Base-by-base conservation (phyloP, 2,888 invertebrate genomes). In the Drosophila kambysellisi region DNA sequence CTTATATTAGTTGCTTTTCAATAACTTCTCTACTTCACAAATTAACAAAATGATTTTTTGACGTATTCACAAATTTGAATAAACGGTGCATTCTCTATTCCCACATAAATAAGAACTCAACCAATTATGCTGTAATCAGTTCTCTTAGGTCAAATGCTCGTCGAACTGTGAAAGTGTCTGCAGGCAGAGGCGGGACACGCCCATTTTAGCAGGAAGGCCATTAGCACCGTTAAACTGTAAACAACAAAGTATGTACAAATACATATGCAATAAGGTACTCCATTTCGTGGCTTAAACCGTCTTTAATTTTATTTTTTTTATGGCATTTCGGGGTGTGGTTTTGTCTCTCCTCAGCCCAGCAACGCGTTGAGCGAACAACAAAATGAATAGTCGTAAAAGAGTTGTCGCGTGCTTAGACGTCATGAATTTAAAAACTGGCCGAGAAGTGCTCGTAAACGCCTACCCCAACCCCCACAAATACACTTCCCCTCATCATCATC, bases 181-280 rank as follows among this genome's bases (percentile, higher is more conserved):
- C 70, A 29, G 53, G 37, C 53, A 25, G 25, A 46, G 46, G 0
- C 15, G 46, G 25, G 2, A 65, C 70, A 76, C 87, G 70, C 76
- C 87, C 67, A 67, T 52, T 73, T 64, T 70, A 39, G 65, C 41
- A 69, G 60, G 58, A 64, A 60, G 69, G 76, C 79, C 70, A 68
- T 84, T 78, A 87, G 79, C 79, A 76, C 89, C 77, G 79, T 78
- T 87, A 68, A 87, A 79, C 76, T 81, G 76, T 81, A 76, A 70
- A 76, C 59, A 64, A 33, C 17, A 60, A 51, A 39, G 20, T 58
- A 8, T 39, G 6, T 29, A 29, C 29, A 37, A n/a, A 54, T 17
- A 39, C 4, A 11, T 15, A 37, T n/a, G 29, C 17, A 30, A 41
- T 6, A 29, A 30, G 29, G 30, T 30, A 43, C 7, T 39, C 4